These are phyloP conservation scores for Ispidina picta DNA, from an alignment of 2,797 vertebrate species.

Conservation along the genomic window DNA sequence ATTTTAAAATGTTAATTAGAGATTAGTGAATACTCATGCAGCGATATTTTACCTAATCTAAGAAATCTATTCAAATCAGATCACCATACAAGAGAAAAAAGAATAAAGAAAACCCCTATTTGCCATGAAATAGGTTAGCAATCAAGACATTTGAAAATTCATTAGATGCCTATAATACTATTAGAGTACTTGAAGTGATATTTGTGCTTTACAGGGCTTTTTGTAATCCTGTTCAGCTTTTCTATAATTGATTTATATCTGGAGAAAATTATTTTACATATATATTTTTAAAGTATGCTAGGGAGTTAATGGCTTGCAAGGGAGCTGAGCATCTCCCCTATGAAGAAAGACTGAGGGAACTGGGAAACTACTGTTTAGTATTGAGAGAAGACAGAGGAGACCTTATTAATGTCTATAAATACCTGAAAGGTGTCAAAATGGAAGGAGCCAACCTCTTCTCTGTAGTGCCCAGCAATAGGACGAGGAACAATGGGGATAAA, in stretches of 20 bases:
- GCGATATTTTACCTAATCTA: constrained; percentile 7
- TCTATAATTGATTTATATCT: neutral
- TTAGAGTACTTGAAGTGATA: neutral
- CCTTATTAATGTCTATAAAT: no score
- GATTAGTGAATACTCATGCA: constrained; percentile 41
- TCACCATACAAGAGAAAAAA: neutral
- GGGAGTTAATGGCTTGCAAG: neutral
- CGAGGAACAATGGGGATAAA: no score
- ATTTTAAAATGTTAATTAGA: constrained; percentile 65
- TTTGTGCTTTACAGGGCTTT: neutral
- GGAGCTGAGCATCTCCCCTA: no score
- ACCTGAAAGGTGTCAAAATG: no score
- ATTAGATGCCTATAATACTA: neutral
- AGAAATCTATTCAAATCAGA: constrained; percentile 12
- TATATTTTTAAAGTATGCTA: neutral
- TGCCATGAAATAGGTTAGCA: neutral
- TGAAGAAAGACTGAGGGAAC: no score
- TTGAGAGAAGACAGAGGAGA: no score
- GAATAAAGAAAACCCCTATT: neutral
- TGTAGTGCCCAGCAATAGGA: no score
- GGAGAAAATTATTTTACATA: neutral
- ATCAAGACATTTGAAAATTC: neutral
- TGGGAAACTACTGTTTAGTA: no score
- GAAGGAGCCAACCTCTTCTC: no score
- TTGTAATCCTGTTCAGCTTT: neutral